Conservation (phyloP, 2,888 invertebrate species). For the Luperina testacea region DNA sequence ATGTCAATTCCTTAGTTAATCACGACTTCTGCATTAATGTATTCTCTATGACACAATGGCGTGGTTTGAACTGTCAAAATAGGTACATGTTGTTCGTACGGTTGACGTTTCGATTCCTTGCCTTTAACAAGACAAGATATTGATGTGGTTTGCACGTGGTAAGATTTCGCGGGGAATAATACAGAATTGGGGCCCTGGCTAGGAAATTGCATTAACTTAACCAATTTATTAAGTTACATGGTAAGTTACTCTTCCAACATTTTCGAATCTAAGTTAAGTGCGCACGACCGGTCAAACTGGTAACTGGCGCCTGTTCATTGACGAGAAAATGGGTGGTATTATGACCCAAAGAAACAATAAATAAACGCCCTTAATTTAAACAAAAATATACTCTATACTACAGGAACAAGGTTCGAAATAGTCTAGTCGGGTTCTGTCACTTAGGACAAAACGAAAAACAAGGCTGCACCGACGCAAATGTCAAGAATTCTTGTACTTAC, state of each 20-base stretch:
- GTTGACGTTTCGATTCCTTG: too few species aligned
- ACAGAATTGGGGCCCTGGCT: too few species aligned
- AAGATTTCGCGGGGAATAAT: too few species aligned
- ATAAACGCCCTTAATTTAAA: constrained; percentile 42
- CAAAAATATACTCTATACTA: constrained; percentile 29
- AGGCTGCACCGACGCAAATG: constrained; percentile 65
- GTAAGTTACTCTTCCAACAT: constrained; percentile 44
- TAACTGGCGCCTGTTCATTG: constrained; percentile 81
- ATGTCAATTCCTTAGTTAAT: too few species aligned
- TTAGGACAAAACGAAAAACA: constrained; percentile 33
- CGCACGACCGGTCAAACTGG: constrained; percentile 73
- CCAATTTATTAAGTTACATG: neutral
- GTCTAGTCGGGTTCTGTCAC: neutral
- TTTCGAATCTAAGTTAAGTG: constrained; percentile 52
- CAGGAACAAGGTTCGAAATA: fast-evolving
- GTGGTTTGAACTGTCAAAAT: too few species aligned
- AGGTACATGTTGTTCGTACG: too few species aligned
- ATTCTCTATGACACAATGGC: too few species aligned
- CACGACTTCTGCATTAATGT: too few species aligned
- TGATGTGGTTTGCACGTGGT: too few species aligned
- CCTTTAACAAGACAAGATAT: too few species aligned
- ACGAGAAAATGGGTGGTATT: constrained; percentile 76
- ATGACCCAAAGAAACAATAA: constrained; percentile 70
- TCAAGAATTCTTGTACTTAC: constrained; percentile 72
- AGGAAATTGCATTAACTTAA: neutral